These are phyloP conservation scores for Bombus balteatus DNA, from an alignment of 1,140 invertebrate genomes.

Conservation along the genomic window DNA sequence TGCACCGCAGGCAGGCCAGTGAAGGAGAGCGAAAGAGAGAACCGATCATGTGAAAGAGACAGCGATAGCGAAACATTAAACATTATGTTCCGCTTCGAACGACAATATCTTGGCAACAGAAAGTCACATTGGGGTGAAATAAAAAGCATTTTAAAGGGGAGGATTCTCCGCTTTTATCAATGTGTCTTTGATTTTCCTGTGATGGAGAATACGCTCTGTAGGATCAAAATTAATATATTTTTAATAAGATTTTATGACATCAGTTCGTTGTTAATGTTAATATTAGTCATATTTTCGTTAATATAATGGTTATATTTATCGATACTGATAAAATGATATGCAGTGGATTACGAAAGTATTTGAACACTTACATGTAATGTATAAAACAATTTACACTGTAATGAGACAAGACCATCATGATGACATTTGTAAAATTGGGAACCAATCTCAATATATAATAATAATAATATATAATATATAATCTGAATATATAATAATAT, in stretches of 20 bases:
- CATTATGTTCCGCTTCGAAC: not conserved
- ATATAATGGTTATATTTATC: not conserved
- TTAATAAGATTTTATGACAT: not conserved
- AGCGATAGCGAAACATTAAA: not conserved
- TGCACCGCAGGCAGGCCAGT: not conserved
- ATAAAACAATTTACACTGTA: no score
- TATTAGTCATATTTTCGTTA: not conserved
- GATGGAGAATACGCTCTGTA: rapidly evolving
- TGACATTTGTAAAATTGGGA: no score
- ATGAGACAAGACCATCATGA: no score
- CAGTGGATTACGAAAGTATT: not conserved
- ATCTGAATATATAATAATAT: no score
- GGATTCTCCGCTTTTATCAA: not conserved
- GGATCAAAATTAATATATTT: not conserved
- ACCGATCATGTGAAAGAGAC: not conserved
- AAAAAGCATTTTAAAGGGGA: not conserved
- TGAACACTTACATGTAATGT: no score
- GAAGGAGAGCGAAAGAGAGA: not conserved
- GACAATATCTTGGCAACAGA: not conserved
- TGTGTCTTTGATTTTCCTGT: not conserved
- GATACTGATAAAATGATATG: not conserved
- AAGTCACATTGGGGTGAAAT: not conserved
- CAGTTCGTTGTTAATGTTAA: not conserved
- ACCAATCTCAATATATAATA: no score
- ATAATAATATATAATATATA: no score